Percentiles rank a stretch among this genome's conserved stretches.
These are phyloP conservation scores for Ptychobarbus kaznakovi DNA, from an alignment of 2,797 vertebrate species.

Conservation along the genomic window DNA sequence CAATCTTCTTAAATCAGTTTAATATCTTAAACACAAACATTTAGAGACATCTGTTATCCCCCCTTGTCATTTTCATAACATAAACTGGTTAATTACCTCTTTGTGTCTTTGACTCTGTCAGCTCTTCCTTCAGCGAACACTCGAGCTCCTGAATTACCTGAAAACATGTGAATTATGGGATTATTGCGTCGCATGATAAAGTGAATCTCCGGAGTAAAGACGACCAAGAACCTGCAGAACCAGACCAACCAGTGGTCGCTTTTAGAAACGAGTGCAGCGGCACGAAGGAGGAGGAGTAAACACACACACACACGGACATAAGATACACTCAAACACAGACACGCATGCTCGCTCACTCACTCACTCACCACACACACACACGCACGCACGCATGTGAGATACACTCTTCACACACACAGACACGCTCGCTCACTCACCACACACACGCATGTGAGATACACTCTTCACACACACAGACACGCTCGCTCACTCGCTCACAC, in stretches of 20 bases:
- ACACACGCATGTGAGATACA: too few relatives aligned
- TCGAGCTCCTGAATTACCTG: conserved; percentile 57
- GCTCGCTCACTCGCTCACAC: too few relatives aligned
- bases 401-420: too few relatives aligned
- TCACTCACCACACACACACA: not conserved
- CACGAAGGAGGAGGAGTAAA: not conserved
- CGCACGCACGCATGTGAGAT: too few relatives aligned
- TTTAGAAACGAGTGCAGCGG: not conserved
- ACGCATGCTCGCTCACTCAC: too few relatives aligned
- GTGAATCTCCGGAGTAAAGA: not conserved
- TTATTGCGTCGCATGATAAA: not conserved
- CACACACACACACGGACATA: not conserved
- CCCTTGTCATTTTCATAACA: not conserved
- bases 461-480: not conserved
- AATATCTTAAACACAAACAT: not conserved
- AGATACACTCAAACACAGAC: too few relatives aligned
- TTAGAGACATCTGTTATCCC: not conserved
- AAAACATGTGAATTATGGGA: conserved; percentile 16
- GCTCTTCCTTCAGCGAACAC: not conserved
- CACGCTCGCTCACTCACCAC: too few relatives aligned
- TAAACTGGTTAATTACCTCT: conserved; percentile 38
- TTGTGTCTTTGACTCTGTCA: conserved; percentile 48
- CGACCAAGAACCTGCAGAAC: not conserved
- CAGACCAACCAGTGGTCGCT: not conserved
- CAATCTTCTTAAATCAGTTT: not conserved